Base-by-base conservation (phyloP, 1,140 invertebrate genomes). In the Periplaneta americana region DNA sequence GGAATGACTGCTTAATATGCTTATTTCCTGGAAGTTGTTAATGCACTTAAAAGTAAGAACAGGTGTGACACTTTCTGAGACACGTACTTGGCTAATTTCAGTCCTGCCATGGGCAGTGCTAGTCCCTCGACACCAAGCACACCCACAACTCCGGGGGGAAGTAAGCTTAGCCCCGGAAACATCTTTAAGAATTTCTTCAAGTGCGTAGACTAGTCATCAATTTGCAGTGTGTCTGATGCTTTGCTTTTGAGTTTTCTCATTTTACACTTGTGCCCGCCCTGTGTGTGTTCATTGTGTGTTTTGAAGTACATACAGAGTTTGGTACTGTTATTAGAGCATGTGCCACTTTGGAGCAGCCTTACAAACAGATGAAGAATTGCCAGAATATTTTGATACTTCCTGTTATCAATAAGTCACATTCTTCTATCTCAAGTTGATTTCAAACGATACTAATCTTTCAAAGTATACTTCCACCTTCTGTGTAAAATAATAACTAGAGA, bases 111-210 rank as follows among this genome's bases (percentile, higher is more conserved):
- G 34, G 79, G 66, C 37, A 80, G 18, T 80, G 79, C 48, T 77
- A 34, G 33, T 77, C 33, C 75, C 11, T 36, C 75, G 22, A 48
- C 39, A 78, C 76, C 76, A 78, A 78, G 34, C 34, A 91, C 90
- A 81, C 90, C 91, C 34, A 91, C 90, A 80, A 90, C 92, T 81
- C 90, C 91, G 79, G 89, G 91, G 83, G 90, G 90, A 84, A 94
- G 92, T 87, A 95, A 95, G 88, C 92, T 96, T 87, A 95, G 94
- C 86, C 93, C 95, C 39, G 93, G 94, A 87, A 95, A 95, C 91
- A 96, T 97, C 90, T 96, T 97, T 92, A 97, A 97, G 91, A 97
- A 96, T 92, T 97, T 96, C 92, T 97, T 97, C 94, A 97, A 97
- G 96, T 97, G 86, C 87, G 87, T 88, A 76, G 75, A 74, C 32